Evolutionary conservation across 2,113 vertebrate genomes (phyloP).

Genomic region (Cephalopholis sonnerati): DNA sequence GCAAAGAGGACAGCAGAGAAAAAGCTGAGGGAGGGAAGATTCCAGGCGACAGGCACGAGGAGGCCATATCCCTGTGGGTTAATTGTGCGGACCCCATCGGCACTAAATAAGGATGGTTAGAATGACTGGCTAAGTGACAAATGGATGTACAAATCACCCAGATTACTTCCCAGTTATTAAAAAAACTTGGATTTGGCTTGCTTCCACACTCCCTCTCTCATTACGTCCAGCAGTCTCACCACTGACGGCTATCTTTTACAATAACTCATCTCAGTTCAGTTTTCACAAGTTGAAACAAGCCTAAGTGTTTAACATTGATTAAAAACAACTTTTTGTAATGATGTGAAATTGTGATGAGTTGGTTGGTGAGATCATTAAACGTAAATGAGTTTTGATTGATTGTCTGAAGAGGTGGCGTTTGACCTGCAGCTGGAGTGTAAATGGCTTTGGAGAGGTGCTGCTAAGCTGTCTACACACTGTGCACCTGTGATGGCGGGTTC

Average conservation of each 20-base stretch:
- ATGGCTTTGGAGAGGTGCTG: constrained; percentile 65
- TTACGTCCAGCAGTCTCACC: constrained; percentile 45
- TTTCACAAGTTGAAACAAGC: constrained; percentile 53
- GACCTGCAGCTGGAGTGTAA: constrained; percentile 78
- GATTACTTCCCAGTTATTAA: constrained; percentile 76
- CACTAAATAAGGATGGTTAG: constrained; percentile 82
- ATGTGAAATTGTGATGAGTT: constrained; percentile 52
- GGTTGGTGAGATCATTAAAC: constrained; percentile 50
- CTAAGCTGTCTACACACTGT: constrained; percentile 60
- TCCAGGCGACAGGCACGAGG: constrained; percentile 18
- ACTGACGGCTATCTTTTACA: constrained; percentile 57
- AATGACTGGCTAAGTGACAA: constrained; percentile 77
- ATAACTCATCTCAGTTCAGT: constrained; percentile 47
- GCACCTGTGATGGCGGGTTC: constrained; percentile 74
- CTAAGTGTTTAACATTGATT: constrained; percentile 64
- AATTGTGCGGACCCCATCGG: constrained; percentile 75
- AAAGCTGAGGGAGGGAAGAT: constrained; percentile 65
- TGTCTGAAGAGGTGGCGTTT: constrained; percentile 74
- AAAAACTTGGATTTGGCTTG: constrained; percentile 66
- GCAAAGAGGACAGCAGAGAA: constrained; percentile 39
- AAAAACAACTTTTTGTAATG: constrained; percentile 64
- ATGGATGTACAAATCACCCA: constrained; percentile 79
- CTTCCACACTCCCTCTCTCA: constrained; percentile 60
- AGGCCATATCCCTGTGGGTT: constrained; percentile 72
- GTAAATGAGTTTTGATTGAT: constrained; percentile 75